These are phyloP conservation scores for Thryonomys swinderianus DNA, from an alignment of 2,113 vertebrate species.

Conservation along the genomic window DNA sequence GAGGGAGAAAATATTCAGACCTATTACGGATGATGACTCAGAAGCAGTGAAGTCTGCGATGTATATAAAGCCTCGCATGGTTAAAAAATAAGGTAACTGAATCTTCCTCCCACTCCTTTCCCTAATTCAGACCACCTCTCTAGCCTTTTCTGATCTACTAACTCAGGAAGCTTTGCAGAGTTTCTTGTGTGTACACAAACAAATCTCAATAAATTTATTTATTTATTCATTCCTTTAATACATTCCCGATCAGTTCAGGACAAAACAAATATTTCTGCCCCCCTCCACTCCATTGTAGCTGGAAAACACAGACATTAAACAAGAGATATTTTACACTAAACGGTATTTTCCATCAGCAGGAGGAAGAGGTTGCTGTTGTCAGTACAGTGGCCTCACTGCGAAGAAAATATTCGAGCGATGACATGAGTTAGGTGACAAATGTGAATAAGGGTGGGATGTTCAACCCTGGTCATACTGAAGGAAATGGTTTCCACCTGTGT, in stretches of 20 bases:
- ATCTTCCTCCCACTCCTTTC: not conserved
- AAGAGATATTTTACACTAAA: not conserved
- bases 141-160: not conserved
- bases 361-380: not conserved
- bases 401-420: not conserved
- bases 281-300: not conserved
- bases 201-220: not conserved
- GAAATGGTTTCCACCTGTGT: not conserved
- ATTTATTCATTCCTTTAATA: conserved; percentile 17
- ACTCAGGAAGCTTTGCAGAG: not conserved
- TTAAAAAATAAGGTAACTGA: conserved; percentile 10
- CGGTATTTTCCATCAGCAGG: not conserved
- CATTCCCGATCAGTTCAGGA: not conserved
- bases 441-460: not conserved
- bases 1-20: not conserved
- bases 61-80: not conserved
- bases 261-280: not conserved
- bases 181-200: not conserved
- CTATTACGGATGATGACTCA: not conserved
- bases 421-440: not conserved
- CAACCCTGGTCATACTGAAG: not conserved
- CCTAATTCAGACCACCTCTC: not conserved
- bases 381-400: not conserved
- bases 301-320: conserved; percentile 8
- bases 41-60: not conserved